Percentiles rank a stretch among this genome's conserved stretches.
These are phyloP conservation scores for Hippoglossus hippoglossus DNA, from an alignment of 2,797 vertebrate genomes.

Conservation along the genomic window DNA sequence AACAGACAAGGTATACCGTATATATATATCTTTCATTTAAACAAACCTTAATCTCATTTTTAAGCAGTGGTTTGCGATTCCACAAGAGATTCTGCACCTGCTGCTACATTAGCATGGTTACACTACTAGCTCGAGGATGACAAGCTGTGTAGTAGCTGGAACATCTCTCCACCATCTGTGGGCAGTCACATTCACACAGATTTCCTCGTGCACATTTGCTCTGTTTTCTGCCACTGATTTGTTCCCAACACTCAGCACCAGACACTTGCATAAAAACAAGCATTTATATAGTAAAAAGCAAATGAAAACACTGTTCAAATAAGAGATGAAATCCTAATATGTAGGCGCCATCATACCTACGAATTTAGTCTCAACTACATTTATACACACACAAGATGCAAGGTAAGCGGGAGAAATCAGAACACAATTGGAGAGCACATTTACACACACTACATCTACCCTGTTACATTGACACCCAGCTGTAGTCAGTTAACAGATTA, in stretches of 20 bases:
- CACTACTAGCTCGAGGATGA: constrained; percentile 41
- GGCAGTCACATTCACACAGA: constrained; percentile 38
- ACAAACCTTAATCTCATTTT: background rate
- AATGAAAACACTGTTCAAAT: background rate
- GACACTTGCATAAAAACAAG: constrained; percentile 7
- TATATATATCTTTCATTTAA: too few species aligned
- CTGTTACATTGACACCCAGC: background rate
- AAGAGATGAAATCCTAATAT: background rate
- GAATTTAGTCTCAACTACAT: background rate
- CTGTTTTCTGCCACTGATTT: constrained; percentile 17
- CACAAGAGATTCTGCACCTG: constrained; percentile 16
- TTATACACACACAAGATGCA: constrained; percentile 4
- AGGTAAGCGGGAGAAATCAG: constrained; percentile 18
- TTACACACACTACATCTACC: constrained; percentile 28
- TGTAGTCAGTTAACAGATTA: constrained; percentile 31
- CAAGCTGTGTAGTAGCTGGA: constrained; percentile 61
- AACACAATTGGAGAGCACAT: constrained; percentile 26
- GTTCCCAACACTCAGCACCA: constrained; percentile 8
- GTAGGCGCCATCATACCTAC: background rate
- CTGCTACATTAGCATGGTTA: constrained; percentile 39
- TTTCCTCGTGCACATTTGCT: constrained; percentile 20
- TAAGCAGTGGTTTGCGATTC: background rate
- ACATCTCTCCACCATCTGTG: constrained; percentile 73
- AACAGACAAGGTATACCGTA: background rate
- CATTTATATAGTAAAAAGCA: background rate